A percentile compares a stretch with the other conserved stretches of the same genome.
phyloP scores from a whole-genome alignment of 2,113 vertebrate species.

The Trogon surrucura region DNA sequence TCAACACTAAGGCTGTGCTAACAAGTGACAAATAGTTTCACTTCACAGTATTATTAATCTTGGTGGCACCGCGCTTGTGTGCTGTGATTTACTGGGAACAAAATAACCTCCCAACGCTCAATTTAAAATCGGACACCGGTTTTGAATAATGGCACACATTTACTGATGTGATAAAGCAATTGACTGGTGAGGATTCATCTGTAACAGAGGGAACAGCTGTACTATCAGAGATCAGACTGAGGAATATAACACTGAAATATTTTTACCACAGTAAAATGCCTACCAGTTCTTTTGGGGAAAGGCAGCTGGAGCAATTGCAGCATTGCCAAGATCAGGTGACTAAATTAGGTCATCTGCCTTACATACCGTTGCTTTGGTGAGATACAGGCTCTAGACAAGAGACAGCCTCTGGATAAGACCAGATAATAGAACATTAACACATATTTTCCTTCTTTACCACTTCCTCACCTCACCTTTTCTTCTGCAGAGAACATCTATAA shows the following conservation, averaged over 20 bases:
- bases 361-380: not conserved
- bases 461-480: not conserved
- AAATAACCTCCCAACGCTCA: conserved; percentile 63
- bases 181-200: not conserved
- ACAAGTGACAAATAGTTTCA: conserved; percentile 68
- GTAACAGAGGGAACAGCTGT: not conserved
- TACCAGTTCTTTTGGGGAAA: not conserved
- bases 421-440: not conserved
- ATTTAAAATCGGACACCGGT: conserved; percentile 35
- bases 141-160: conserved; percentile 39
- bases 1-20: conserved; percentile 40
- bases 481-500: not conserved
- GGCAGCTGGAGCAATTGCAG: not conserved
- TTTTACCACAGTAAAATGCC: not conserved
- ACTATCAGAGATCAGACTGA: not conserved
- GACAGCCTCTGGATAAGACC: not conserved
- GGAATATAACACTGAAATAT: not conserved
- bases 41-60: conserved; percentile 72
- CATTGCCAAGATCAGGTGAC: not conserved
- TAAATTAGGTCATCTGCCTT: not conserved
- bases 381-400: not conserved
- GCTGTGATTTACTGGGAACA: conserved; percentile 63
- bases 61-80: not conserved
- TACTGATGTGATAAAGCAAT: conserved; percentile 49
- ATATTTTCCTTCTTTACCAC: not conserved